Percentiles rank a stretch among this genome's conserved stretches.
These are phyloP conservation scores for Lycocerus yunnanus DNA, from an alignment of 2,888 invertebrate species.

Conservation along the genomic window DNA sequence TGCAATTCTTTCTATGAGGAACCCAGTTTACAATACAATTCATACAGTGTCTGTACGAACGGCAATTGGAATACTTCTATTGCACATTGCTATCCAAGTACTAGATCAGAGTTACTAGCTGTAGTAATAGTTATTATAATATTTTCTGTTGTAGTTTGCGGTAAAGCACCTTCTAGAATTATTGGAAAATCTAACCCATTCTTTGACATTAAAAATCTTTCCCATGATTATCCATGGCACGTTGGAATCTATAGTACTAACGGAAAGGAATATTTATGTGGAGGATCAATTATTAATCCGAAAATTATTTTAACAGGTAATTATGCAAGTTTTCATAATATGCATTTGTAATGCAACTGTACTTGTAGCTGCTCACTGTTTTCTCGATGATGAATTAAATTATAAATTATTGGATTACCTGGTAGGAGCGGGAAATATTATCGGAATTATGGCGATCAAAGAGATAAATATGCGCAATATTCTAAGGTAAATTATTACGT, in stretches of 20 bases:
- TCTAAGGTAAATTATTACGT: not conserved
- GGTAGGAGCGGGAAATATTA: conserved; percentile 46
- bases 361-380: conserved; percentile 47
- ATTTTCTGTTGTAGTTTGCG: not conserved
- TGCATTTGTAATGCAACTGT: not conserved
- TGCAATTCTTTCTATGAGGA: not conserved
- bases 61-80: not conserved
- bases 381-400: conserved; percentile 34
- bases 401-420: conserved; percentile 21
- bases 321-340: not conserved
- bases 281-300: not conserved
- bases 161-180: not conserved
- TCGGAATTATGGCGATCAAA: conserved; percentile 37
- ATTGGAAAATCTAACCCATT: not conserved
- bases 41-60: not conserved
- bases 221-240: not conserved
- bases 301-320: not conserved
- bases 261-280: not conserved
- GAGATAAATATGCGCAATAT: conserved; percentile 32
- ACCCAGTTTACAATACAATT: not conserved
- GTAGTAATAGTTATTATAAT: not conserved
- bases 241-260: not conserved
- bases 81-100: not conserved
- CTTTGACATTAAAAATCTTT: not conserved
- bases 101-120: not conserved